Evolutionary conservation across 2,113 vertebrate species (phyloP), one percentile per base, ranked within the genome.

Genomic region (Strix uralensis): DNA sequence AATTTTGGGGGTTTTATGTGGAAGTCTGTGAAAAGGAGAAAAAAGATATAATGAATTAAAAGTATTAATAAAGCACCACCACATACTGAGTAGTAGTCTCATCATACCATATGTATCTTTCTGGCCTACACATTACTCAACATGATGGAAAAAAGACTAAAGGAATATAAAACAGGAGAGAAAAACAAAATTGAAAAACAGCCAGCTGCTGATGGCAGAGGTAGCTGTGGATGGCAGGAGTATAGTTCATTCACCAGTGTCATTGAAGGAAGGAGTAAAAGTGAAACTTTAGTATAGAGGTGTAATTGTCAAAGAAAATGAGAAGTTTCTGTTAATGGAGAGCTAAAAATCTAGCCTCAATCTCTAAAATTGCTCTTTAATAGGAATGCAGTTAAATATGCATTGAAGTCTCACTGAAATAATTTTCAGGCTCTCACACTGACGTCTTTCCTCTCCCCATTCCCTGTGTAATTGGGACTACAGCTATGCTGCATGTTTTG

Each of bases 121-220:
- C 63, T 81, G 38, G 81, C 9, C 36, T 54, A 85, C 40, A 55
- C 32, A 79, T 96, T 88, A 92, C 29, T 95, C 59, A 82, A 6
- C 17, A 66, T 87, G 95, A 96, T 70, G 55, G 67, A 89, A 94
- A 92, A 92, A 81, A 32, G 40, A 66, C 58, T 57, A 86, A 88
- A 81, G 32, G 66, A 93, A 81, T 92, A 78, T 74, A 82, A 90
- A 92, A 79, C 0, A 7, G 11, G 61, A 55, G 58, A 80, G 30
- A 86, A 87, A 80, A 80, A 72, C 30, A 96, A 89, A 94, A 94
- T 11, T 73, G 78, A 90, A 87, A 42, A 86, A 30, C 58, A 96
- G 27, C 23, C 63, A 87, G 34, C 55, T 84, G 51, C 23, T 96
- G 59, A 55, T 81, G 40, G 77, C 54, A 94, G 51, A 89, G n/a